A percentile compares a stretch with the other conserved stretches of the same genome.
phyloP scores from a whole-genome alignment of 2,888 invertebrate species.

The Ormyrus thymus region DNA sequence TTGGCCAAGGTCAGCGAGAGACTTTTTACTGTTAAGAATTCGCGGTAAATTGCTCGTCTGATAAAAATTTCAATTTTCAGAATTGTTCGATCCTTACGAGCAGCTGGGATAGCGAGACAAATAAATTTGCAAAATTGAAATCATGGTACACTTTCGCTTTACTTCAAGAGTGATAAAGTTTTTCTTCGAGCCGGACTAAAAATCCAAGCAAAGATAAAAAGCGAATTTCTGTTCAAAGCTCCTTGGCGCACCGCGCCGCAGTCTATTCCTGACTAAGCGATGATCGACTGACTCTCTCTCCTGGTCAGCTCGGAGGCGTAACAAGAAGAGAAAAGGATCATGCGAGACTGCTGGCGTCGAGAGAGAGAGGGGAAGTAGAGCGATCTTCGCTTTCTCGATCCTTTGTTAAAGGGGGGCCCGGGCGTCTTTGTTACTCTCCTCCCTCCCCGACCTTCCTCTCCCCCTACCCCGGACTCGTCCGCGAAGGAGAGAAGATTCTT shows the following conservation, averaged over 20 bases:
- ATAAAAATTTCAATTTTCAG: too few species aligned
- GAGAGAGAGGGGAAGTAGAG: conserved; percentile 60
- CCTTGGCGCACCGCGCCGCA: neutral
- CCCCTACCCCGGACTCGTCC: conserved; percentile 29
- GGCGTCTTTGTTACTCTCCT: conserved; percentile 62
- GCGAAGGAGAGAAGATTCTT: conserved; percentile 50
- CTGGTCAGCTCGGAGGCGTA: neutral
- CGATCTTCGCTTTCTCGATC: conserved; percentile 59
- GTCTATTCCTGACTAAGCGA: conserved; percentile 14
- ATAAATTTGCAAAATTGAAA: too few species aligned
- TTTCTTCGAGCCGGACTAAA: too few species aligned
- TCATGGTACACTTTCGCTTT: too few species aligned
- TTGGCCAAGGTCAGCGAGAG: conserved; percentile 31
- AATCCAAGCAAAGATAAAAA: too few species aligned
- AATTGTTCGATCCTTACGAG: too few species aligned
- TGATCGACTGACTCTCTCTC: conserved; percentile 40
- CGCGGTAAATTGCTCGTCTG: neutral
- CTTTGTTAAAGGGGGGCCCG: conserved; percentile 59
- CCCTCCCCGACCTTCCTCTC: conserved; percentile 9
- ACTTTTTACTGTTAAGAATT: conserved; percentile 12
- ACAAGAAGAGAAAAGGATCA: conserved; percentile 3
- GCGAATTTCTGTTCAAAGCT: too few species aligned
- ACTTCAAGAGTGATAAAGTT: too few species aligned
- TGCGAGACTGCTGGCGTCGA: neutral
- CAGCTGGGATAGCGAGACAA: too few species aligned